Evolutionary conservation across 2,797 vertebrate genomes (phyloP), one percentile per base, ranked within the genome.

Genomic region (Tinamus major): DNA sequence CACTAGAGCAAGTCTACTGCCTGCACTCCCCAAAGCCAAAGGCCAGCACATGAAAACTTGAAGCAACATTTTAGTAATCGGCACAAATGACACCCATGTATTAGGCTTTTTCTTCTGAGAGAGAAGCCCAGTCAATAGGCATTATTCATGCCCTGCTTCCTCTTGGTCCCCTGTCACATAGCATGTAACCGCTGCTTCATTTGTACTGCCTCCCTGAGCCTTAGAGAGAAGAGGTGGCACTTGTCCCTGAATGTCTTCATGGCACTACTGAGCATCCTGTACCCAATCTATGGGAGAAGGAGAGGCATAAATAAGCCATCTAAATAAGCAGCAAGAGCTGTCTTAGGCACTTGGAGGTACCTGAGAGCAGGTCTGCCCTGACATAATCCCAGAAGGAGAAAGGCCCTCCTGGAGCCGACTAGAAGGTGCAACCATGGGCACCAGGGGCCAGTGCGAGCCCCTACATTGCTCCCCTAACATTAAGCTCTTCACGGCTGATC

Each of bases 251-350:
- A 31, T 24, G 29, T 29, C 61, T 71, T 61, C 16, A 18, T 26
- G 44, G 14, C 13, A 17, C 31, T 35, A 4, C 20, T 13, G 72
- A 76, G 63, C 61, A 31, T 21, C 58, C 4, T 21, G 14, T 35
- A 12, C 16, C 37, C 16, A 1, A 6, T 13, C 48, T 35, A 4
- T 3, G 7, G 2, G 0, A 8, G 5, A 61, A 55, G 41, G 46
- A 26, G 10, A 10, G 3, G 8, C 5, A 10, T n/a, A n/a, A n/a
- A 56, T 42, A n/a, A 88, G 21, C 12, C 29, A 26, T 1, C 13
- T 53, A n/a, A 29, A 64, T 4, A 18, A 85, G 9, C 62, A 31
- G 23, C 53, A 41, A 13, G 15, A 49, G 7, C 26, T 0, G 0
- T 7, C 35, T 31, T 16, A 69, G 58, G 20, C 8, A 2, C 19